Evolutionary conservation across 2,888 invertebrate genomes (phyloP), one percentile per base, ranked within the genome.

Genomic region (Hanleya hanleyi): DNA sequence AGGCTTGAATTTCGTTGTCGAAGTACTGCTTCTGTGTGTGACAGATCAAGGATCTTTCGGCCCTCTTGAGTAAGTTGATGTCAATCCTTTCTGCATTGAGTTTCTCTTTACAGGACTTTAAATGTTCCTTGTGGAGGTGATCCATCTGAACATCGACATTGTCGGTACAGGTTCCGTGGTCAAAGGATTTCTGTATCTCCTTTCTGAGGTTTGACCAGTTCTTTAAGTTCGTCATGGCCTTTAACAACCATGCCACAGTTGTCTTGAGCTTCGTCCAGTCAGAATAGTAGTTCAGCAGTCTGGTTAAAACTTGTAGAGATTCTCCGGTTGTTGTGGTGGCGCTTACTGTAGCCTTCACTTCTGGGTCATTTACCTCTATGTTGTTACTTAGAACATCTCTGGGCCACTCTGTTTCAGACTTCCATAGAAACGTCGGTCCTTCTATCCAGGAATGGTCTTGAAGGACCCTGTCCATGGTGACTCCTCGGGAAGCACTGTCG

Each of bases 361-460:
- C n/a, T n/a, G n/a, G n/a, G n/a, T n/a, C n/a, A n/a, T n/a, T n/a
- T n/a, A n/a, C n/a, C n/a, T n/a, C n/a, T n/a, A n/a, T n/a, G n/a
- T n/a, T n/a, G n/a, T n/a, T n/a, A n/a, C n/a, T n/a, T n/a, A n/a
- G n/a, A n/a, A n/a, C n/a, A n/a, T n/a, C n/a, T n/a, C n/a, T n/a
- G n/a, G n/a, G n/a, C n/a, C n/a, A n/a, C n/a, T n/a, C n/a, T n/a
- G n/a, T n/a, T n/a, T n/a, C n/a, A n/a, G n/a, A n/a, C n/a, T n/a
- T n/a, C n/a, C n/a, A n/a, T n/a, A 74, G 70, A 37, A 76, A 76
- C 15, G 50, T 62, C 41, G 76, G 73, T 32, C 71, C 71, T 1
- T 38, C 37, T 15, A 69, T 29, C 77, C 75, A 75, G 3, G 22
- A 18, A n/a, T 47, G 22, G 15, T 61, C 65, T 37, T 7, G 15